These are phyloP conservation scores for Sinocyclocheilus anshuiensis DNA, from an alignment of 2,113 vertebrate species.

Conservation along the genomic window DNA sequence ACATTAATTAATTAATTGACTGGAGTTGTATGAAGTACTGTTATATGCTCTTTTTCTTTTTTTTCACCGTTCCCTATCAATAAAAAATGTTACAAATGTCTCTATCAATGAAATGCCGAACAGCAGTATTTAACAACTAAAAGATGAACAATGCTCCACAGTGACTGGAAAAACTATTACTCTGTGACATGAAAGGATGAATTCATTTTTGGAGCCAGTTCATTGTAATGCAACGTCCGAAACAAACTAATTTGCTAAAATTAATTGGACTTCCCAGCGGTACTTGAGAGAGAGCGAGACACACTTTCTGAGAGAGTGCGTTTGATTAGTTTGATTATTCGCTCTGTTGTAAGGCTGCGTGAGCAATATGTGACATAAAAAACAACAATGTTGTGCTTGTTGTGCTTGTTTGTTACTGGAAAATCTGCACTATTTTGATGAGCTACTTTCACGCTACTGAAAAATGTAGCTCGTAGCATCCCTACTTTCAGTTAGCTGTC, in stretches of 20 bases:
- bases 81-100: background rate
- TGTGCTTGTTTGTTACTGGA: background rate
- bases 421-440: background rate
- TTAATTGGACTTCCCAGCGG: slow-evolving; percentile 8
- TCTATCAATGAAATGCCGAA: background rate
- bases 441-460: background rate
- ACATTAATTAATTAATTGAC: background rate
- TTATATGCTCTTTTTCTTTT: background rate
- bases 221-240: background rate
- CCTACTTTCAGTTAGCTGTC: background rate
- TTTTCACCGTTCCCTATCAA: background rate
- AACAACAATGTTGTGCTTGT: slow-evolving; percentile 11
- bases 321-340: slow-evolving; percentile 5
- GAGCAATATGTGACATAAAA: slow-evolving; percentile 1
- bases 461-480: background rate
- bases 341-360: background rate
- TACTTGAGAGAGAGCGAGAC: background rate
- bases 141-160: background rate
- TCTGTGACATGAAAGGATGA: background rate
- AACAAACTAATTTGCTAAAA: slow-evolving; percentile 20
- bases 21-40: background rate
- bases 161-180: background rate
- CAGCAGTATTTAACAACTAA: background rate
- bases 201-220: background rate
- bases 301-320: background rate